Conservation (phyloP, 2,113 vertebrate species). For the Bubo blakistoni region DNA sequence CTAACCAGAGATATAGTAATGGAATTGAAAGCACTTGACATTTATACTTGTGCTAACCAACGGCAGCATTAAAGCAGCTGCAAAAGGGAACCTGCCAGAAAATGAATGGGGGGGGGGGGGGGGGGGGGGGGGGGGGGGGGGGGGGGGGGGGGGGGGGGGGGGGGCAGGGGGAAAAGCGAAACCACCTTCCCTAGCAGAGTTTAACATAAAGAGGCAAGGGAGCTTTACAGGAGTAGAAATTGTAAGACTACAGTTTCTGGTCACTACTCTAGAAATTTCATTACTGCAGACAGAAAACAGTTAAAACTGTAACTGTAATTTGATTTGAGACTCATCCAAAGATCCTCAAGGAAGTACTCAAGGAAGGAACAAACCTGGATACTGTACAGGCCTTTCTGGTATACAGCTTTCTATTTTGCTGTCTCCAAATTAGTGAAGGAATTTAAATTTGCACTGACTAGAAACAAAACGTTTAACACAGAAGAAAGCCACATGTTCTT, state of each 20-base stretch:
- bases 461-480: neutral
- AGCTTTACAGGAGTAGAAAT: neutral
- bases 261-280: neutral
- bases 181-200: neutral
- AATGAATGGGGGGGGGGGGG: neutral
- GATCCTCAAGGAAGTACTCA: neutral
- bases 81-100: slow-evolving; percentile 30
- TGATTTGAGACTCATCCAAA: neutral
- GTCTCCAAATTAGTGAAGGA: neutral
- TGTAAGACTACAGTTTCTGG: neutral
- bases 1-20: slow-evolving; percentile 10
- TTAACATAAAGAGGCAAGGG: neutral
- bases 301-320: neutral
- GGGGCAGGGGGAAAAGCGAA: neutral
- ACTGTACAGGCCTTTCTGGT: neutral
- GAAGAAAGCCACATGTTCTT: neutral
- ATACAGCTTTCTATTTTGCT: neutral
- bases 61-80: slow-evolving; percentile 9
- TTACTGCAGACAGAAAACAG: neutral
- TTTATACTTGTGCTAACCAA: slow-evolving; percentile 26
- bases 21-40: slow-evolving; percentile 31
- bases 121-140: neutral
- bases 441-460: neutral
- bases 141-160: no score
- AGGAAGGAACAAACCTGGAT: neutral